These are phyloP conservation scores for Halcyon leucocephala DNA, from an alignment of 2,797 vertebrate species.

Conservation along the genomic window DNA sequence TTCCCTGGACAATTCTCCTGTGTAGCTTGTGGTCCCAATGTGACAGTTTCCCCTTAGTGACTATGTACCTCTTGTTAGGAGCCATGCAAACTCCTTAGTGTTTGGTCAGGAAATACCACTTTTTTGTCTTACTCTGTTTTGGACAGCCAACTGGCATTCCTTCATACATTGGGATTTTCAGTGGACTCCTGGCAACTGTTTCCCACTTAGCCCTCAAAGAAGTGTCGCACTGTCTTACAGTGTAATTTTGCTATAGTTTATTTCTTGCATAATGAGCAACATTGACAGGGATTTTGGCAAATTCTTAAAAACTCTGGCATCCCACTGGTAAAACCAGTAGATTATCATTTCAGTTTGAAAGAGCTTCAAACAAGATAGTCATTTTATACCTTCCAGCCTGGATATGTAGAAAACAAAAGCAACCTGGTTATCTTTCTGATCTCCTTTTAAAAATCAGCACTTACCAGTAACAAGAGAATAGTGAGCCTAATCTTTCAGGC, in stretches of 20 bases:
- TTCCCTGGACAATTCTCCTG: background rate
- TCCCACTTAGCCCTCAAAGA: background rate
- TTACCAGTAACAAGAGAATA: background rate
- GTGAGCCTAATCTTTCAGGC: background rate
- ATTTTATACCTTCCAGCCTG: background rate
- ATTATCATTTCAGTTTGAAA: background rate
- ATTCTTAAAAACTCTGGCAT: background rate
- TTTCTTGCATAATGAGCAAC: background rate
- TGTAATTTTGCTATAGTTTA: background rate
- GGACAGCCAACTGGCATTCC: constrained; percentile 62
- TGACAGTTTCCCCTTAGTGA: background rate
- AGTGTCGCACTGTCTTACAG: background rate
- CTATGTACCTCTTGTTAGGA: background rate
- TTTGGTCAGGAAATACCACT: background rate
- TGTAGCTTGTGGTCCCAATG: background rate
- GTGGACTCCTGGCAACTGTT: background rate
- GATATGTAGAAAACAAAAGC: background rate
- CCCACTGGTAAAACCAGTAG: background rate
- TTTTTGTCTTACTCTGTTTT: background rate
- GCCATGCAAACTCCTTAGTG: background rate
- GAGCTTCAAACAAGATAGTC: background rate
- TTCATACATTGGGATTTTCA: background rate
- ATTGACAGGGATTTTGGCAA: background rate
- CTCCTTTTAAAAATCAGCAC: background rate
- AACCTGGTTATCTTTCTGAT: background rate